Base-by-base conservation (phyloP, 2,113 vertebrate genomes). In the Tricholaema leucomelas region DNA sequence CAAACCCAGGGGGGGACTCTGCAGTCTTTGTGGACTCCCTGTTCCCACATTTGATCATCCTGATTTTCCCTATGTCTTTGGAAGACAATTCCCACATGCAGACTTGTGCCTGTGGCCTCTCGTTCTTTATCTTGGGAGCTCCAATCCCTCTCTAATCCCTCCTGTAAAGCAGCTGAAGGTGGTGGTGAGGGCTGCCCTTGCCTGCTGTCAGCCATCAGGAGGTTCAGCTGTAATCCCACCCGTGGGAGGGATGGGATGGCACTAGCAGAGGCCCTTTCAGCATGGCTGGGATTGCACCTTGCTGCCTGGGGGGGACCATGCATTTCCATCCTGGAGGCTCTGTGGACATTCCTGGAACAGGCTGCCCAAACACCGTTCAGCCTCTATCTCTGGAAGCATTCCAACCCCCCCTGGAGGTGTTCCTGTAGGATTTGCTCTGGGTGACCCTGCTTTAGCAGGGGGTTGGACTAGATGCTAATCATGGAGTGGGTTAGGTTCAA, bases 121-220 rank as follows among this genome's bases (percentile, higher is more conserved):
- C 5, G 3, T 75, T 63, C 66, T 81, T 85, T 64, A 38, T 25
- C 42, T 63, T 19, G 36, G 36, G 54, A 71, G 54, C 54, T 56
- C 63, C 0, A 0, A 23, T 65, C 58, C 46, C 28, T 67, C 46
- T 70, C 18, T 91, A 90, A 91, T 85, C 66, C 33, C 33, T 75
- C 38, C 54, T 1, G 1, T 15, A 12, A 44, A 23, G 78, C 82
- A 78, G 70, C 52, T 81, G 81, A n/a, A 61, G 78, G 27, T 0
- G 0, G 14, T 38, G 24, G 1, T 0, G 6, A 78, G 74, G 18
- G 78, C 48, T 1, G 8, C 23, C 78, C 73, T 80, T 6, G 10
- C 85, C 8, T 70, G 52, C 81, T 64, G 46, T 75, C 30, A 16
- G 33, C 72, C 69, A 1, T 9, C 1, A 3, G 0, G 0, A 28